Evolutionary conservation across 2,113 vertebrate genomes (phyloP), one percentile per base, ranked within the genome.

Genomic region (Nerophis ophidion): DNA sequence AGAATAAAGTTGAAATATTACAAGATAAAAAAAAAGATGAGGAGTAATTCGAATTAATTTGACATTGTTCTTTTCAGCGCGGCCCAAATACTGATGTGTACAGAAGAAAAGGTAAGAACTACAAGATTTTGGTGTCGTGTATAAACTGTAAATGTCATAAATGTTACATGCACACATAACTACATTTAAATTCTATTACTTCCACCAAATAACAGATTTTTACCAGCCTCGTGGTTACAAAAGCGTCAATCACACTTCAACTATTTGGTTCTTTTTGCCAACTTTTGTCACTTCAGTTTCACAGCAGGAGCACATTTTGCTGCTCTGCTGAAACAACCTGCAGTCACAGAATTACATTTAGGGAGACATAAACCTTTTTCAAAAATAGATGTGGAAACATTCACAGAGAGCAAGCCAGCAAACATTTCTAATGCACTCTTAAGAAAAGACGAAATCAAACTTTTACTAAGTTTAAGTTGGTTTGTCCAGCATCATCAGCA

Each of bases 401-500:
- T 49, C 4, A 71, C 10, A 51, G 3, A 33, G 26, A 26, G 26
- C 26, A 26, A 26, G 26, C 26, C 26, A 26, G 19, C 17, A 6
- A 33, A 26, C 4, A 51, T 8, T 13, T 51, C 5, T 13, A 51
- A 33, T 6, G 49, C 49, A 13, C 12, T 51, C 17, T 26, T 26
- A 26, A 8, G 17, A 5, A 50, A 49, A 2, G 6, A 50, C 11
- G 1, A 6, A 26, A 51, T 12, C 4, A 11, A 14, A 26, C 15
- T 7, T 14, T 57, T 57, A 6, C 3, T 19, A 49, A 50, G 14
- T 48, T 60, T 52, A 71, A 60, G 49, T 63, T 11, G 61, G 15
- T 61, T 71, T 1, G 3, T 62, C 56, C 62, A 71, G 51, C 62
- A 73, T 65, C 4, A 15, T 63, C n/a, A n/a, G 38, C 57, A 34